Conservation (phyloP, 2,797 vertebrate genomes). For the Hydrolagus colliei region DNA sequence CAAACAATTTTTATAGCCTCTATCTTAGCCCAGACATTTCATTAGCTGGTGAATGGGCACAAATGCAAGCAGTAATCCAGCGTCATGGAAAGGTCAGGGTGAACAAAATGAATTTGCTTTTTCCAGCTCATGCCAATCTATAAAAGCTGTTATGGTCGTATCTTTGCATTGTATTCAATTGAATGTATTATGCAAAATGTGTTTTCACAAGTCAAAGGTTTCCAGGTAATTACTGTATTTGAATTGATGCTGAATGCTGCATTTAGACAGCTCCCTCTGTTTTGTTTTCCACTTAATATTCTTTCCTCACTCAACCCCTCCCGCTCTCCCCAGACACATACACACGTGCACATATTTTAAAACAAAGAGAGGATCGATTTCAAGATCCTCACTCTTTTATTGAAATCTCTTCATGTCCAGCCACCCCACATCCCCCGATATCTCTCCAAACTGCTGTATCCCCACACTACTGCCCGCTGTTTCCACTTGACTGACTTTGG, state of each 20-base stretch:
- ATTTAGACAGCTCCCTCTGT: neutral
- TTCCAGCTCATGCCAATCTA: constrained; percentile 33
- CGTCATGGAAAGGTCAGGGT: constrained; percentile 47
- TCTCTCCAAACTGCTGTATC: too few relatives aligned
- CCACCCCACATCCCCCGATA: too few relatives aligned
- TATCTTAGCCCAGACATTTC: constrained; percentile 45
- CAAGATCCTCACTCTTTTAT: too few relatives aligned
- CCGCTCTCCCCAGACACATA: neutral
- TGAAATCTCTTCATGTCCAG: too few relatives aligned
- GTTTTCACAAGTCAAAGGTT: too few relatives aligned
- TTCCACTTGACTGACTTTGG: too few relatives aligned
- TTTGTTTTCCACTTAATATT: neutral
- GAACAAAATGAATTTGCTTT: constrained; percentile 51
- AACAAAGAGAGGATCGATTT: too few relatives aligned
- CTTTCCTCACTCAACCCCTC: neutral
- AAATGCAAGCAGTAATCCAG: constrained; percentile 32
- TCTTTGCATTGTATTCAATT: neutral
- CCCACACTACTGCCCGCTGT: too few relatives aligned
- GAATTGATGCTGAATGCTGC: neutral
- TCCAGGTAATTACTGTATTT: neutral
- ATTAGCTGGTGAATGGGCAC: constrained; percentile 38
- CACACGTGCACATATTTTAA: too few relatives aligned
- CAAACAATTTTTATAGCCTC: constrained; percentile 6
- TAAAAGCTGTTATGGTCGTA: neutral
- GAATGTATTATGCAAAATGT: constrained; percentile 11